phyloP scores from a whole-genome alignment of 2,113 vertebrate genomes.

The Pterocles gutturalis region DNA sequence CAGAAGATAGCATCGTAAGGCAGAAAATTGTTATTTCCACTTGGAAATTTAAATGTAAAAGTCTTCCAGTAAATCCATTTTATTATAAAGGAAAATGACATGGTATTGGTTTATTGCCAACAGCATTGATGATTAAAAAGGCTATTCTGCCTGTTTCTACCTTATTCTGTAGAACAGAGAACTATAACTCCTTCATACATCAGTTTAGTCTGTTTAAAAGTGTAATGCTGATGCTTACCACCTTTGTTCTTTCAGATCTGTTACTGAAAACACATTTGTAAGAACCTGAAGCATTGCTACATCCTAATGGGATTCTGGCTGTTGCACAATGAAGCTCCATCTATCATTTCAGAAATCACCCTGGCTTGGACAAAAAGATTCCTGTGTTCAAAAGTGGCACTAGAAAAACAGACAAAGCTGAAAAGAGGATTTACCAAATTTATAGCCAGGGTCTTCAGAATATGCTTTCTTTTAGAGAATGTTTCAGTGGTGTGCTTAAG shows the following conservation, averaged over 20 bases:
- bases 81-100: conserved; percentile 1
- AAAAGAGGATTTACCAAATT: neutral
- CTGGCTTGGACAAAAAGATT: neutral
- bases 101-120: neutral
- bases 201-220: neutral
- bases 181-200: neutral
- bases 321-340: neutral
- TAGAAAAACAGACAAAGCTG: neutral
- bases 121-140: neutral
- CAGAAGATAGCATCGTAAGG: neutral
- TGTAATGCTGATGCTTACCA: neutral
- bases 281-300: neutral
- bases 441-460: neutral
- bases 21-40: neutral
- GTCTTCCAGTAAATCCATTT: conserved; percentile 7
- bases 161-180: neutral
- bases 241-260: neutral
- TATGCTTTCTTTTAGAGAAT: neutral
- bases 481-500: neutral
- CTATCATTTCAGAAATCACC: neutral
- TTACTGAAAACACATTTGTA: neutral
- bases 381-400: neutral
- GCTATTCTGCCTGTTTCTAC: neutral
- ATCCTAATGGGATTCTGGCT: neutral
- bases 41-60: neutral